Evolutionary conservation across 92 coral and sea anemone genomes (phyloP).

Genomic region (Plumapathes pennacea): DNA sequence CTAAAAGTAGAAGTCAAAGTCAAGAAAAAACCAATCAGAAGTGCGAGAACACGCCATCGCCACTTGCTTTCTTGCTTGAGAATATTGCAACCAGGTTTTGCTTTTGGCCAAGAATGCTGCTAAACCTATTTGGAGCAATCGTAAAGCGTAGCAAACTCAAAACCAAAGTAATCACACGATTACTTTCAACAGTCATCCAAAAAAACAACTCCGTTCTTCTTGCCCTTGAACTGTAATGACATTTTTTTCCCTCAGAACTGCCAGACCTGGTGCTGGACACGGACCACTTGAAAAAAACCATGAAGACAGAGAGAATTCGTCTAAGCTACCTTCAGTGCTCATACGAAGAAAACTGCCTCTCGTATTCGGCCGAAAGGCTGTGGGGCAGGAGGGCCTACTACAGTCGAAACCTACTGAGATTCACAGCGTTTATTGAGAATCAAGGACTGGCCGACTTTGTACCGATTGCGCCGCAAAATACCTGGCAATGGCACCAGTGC

Average conservation of each 20-base stretch:
- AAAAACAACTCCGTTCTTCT: no score
- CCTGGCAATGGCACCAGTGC: conserved; percentile 88
- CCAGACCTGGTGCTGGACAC: conserved; percentile 81
- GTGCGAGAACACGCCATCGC: no score
- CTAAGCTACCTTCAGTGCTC: conserved; percentile 63
- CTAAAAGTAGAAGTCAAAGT: no score
- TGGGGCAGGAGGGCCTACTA: not conserved
- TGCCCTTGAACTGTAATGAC: no score
- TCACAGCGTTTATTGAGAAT: conserved; percentile 79
- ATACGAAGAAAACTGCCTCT: conserved; percentile 79
- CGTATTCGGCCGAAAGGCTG: conserved; percentile 48
- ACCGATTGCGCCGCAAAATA: conserved; percentile 51
- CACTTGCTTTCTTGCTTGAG: no score
- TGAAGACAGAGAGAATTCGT: conserved; percentile 24
- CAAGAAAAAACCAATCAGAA: no score
- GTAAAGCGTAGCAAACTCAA: no score
- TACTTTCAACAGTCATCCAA: no score
- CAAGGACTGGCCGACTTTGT: conserved; percentile 73
- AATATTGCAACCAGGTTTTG: not conserved
- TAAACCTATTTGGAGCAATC: no score
- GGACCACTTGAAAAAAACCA: conserved; percentile 27
- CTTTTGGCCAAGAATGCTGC: not conserved
- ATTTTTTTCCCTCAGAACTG: not conserved
- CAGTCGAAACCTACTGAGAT: conserved; percentile 66
- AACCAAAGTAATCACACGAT: no score